These are phyloP conservation scores for Thermophis baileyi DNA, from an alignment of 2,113 vertebrate species.

Conservation along the genomic window DNA sequence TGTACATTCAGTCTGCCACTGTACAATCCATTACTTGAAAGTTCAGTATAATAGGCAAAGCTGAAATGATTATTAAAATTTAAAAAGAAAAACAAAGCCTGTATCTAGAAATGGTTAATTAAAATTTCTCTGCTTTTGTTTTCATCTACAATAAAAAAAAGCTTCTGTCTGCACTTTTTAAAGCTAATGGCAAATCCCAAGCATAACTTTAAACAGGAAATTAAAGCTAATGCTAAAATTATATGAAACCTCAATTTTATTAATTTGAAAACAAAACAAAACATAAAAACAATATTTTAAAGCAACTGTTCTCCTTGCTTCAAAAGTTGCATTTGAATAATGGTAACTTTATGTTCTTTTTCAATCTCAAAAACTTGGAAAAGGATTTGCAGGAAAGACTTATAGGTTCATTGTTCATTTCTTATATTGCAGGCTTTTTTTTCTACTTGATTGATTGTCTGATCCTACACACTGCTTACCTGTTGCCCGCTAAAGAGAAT, in stretches of 20 bases:
- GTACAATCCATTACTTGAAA: no score
- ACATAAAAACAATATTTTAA: background rate
- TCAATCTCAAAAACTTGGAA: no score
- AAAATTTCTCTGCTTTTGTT: no score
- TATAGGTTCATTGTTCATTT: background rate
- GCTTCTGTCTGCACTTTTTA: background rate
- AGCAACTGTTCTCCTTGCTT: background rate
- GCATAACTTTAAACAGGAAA: background rate
- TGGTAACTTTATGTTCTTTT: no score
- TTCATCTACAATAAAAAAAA: background rate
- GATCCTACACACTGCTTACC: background rate
- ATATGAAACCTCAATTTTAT: background rate
- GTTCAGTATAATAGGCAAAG: no score
- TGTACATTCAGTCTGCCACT: no score
- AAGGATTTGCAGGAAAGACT: no score
- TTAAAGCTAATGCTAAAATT: background rate
- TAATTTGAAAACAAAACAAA: background rate
- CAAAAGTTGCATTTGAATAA: slow-evolving; percentile 30
- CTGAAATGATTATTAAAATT: no score
- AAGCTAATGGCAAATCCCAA: background rate
- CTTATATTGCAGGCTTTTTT: background rate
- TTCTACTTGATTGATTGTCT: background rate
- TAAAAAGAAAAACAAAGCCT: no score
- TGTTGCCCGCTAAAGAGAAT: background rate
- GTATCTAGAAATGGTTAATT: no score